These are phyloP conservation scores for Belonocnema kinseyi DNA, from an alignment of 1,140 invertebrate species.

Conservation along the genomic window DNA sequence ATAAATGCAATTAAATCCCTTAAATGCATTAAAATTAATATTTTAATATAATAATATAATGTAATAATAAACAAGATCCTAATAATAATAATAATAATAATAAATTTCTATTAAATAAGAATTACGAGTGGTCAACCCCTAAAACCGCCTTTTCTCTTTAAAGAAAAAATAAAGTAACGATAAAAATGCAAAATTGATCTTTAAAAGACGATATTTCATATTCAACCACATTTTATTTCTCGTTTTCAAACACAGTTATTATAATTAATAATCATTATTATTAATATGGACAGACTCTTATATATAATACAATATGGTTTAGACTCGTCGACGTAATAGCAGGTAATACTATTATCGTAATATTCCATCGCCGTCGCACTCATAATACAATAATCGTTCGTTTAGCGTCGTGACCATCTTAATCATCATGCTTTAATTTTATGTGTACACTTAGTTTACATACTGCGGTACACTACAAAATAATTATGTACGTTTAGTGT, in stretches of 20 bases:
- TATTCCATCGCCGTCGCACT: conserved; percentile 62
- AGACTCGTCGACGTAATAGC: conserved; percentile 75
- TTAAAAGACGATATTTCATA: conserved; percentile 61
- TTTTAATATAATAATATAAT: too few species aligned
- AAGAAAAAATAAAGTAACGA: not conserved
- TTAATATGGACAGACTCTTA: conserved; percentile 77
- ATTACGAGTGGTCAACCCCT: too few species aligned
- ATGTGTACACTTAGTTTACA: conserved; percentile 75
- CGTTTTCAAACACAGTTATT: conserved; percentile 77
- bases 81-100: too few species aligned
- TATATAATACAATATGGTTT: conserved; percentile 77
- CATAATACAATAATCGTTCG: conserved; percentile 64
- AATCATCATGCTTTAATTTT: conserved; percentile 56
- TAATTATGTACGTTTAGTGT: conserved; percentile 68
- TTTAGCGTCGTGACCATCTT: conserved; percentile 58
- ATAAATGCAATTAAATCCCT: too few species aligned
- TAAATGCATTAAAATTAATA: too few species aligned
- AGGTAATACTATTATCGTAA: conserved; percentile 75
- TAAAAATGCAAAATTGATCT: conserved; percentile 35
- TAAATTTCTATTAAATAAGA: too few species aligned
- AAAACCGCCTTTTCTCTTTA: too few species aligned
- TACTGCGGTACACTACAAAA: conserved; percentile 74
- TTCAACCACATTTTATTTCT: conserved; percentile 77
- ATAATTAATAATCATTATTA: conserved; percentile 75
- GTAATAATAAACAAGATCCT: too few species aligned